Base-by-base conservation (phyloP, 1,140 invertebrate species). In the Drosophila arawakana region DNA sequence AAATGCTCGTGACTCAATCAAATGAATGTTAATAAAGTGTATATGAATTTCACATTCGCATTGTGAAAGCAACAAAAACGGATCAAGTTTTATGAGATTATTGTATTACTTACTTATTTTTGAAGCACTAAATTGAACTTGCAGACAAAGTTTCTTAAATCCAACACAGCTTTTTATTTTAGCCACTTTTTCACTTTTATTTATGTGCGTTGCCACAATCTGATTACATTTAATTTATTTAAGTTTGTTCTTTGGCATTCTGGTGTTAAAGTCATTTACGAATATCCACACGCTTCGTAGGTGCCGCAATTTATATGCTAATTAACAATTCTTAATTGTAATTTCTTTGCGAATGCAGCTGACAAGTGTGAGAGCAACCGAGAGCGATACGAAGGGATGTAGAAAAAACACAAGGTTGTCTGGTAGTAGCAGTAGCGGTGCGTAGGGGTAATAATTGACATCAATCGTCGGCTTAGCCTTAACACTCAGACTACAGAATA, bases 231-330 rank as follows among this genome's bases (percentile, higher is more conserved):
- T 37, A 10, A 18, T 39, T 10, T 46, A 13, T 44, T 34, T 6
- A 10, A 8, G 7, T 39, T 30, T 39, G n/a, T 15, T 10, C 25
- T 8, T 10, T n/a, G 65, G 43, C 50, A 57, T 62, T 69, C 69
- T 66, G 47, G 83, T 67, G 82, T 83, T 86, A 80, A 86, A 71
- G 54, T 25, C 78, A 78, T 44, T 65, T 59, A 52, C 41, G 39
- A 47, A 44, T 47, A 57, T 50, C 37, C 50, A 39, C 67, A 43
- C 54, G 39, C 25, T 49, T 54, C 18, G 30, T 18, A 55, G 65
- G 21, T 74, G 75, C 30, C 72, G 72, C 66, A 82, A 86, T 86
- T 82, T 86, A 86, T 82, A 88, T 86, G 82, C 83, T 86, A 82
- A 86, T 86, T 88, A 82, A 73, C 73, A 59, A 73, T 82, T 84